Base-by-base conservation (phyloP, 2,888 invertebrate genomes). In the Rhabditoides inermis region DNA sequence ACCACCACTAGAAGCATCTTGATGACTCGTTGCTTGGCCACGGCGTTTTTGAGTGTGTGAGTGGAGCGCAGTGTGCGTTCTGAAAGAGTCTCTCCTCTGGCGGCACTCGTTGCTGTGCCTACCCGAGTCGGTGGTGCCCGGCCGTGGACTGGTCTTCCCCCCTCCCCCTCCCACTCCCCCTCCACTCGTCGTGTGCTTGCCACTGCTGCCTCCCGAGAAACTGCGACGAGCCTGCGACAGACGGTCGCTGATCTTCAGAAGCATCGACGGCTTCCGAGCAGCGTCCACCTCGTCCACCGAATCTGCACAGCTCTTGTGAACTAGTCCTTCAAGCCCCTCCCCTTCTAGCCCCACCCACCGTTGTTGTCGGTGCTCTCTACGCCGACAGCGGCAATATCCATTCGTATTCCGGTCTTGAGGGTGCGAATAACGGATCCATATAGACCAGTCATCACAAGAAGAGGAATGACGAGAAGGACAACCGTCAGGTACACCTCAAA, bases 41-140 rank as follows among this genome's bases (percentile, higher is more conserved):
- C 84, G 45, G 87, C 85, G 72, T 85, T 86, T 71, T 85, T 85
- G 65, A 85, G 85, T 67, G 84, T 85, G 75, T 87, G 85, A 25
- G 85, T 86, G 41, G 85, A 85, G 20, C 86, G 79, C 51, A 86
- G 51, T 3, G 61, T 53, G 28, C 58, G n/a, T n/a, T n/a, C n/a
- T n/a, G n/a, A n/a, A n/a, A n/a, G n/a, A n/a, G n/a, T n/a, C n/a
- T n/a, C n/a, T n/a, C n/a, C n/a, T n/a, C n/a, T n/a, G n/a, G n/a
- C n/a, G n/a, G n/a, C n/a, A n/a, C n/a, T n/a, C n/a, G n/a, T n/a
- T n/a, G n/a, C n/a, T n/a, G n/a, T n/a, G n/a, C n/a, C n/a, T n/a
- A n/a, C n/a, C n/a, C n/a, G n/a, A n/a, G n/a, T n/a, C n/a, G n/a
- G n/a, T n/a, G n/a, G n/a, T n/a, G n/a, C n/a, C n/a, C n/a, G n/a